Base-by-base conservation (phyloP, 2,113 vertebrate species). In the Corydoras maculifer region DNA sequence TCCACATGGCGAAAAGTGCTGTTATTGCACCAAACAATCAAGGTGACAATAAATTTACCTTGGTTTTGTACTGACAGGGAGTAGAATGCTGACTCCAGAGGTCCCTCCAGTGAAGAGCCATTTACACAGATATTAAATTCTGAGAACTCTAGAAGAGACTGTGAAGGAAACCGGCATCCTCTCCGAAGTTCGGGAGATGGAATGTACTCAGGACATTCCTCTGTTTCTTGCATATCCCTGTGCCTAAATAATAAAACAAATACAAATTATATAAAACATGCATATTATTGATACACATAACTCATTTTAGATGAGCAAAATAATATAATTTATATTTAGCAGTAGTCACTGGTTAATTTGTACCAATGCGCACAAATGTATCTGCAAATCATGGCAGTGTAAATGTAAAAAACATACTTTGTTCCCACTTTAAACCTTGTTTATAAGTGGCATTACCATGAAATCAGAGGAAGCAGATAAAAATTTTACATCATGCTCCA, bases 81-180 rank as follows among this genome's bases (percentile, higher is more conserved):
- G 76, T 77, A 59, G 18, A 90, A 94, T 0, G 80, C 74, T 0
- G 90, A 77, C 75, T 72, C 79, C 14, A 95, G 78, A 1, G 35
- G 55, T 0, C 78, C 74, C 3, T 70, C 68, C 5, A 79, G 15
- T 0, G 85, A 87, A 0, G 91, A 91, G 1, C 92, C 92, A 9
- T 96, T 97, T 35, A 97, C 87, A 72, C 92, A 93, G 1, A 97
- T 64, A 71, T 84, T 91, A 57, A 97, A 89, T 9, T 94, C 87
- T n/a, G 73, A 87, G 75, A 93, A 97, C 3, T 89, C 85, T n/a
- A 91, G 81, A 60, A 90, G 84, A 12, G 79, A 70, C 10, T 82
- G 79, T 8, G 68, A 76, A 0, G 80, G 78, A 75, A 96, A 85
- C 8, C 31, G 70, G 60, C 94, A 97, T 72, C 93, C 93, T 0